Evolutionary conservation across 2,888 invertebrate species (phyloP), one percentile per base, ranked within the genome.

Genomic region (Idaea straminata): DNA sequence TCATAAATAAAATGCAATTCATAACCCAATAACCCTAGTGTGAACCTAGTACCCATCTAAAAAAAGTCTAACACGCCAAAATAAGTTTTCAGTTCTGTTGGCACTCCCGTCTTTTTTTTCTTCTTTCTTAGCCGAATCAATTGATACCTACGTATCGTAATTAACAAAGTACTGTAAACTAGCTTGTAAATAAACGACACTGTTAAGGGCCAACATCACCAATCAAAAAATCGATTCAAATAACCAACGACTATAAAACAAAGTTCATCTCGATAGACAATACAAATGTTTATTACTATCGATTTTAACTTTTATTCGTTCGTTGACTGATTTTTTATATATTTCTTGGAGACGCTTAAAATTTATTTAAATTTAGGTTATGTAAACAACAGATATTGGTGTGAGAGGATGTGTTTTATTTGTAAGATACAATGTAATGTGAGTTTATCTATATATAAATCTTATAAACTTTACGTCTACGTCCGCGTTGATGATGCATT

Each of bases 251-350:
- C 69, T 67, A 76, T 83, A 83, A 85, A 84, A 68, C 75, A 75
- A 77, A 81, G 75, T 82, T 80, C 77, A 78, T 78, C 80, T 81
- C 80, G 78, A 79, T 77, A 78, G 79, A 77, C 80, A 78, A 80
- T 80, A 75, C 74, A 79, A 78, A 69, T 76, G 76, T 83, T 81
- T 81, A 83, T 76, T 74, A 73, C 75, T 64, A 76, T 76, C 73
- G 78, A 75, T 78, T 82, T 79, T 74, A 77, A 81, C 73, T 75
- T 83, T 83, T 77, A 81, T 71, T 77, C 75, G 83, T 74, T 67
- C 77, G 71, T 78, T 79, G 80, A 81, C 80, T 81, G 68, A 47
- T 47, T 47, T 47, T 47, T 47, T 47, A 47, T 47, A 10, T 47
- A 47, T 47, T 47, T 47, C 47, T 47, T 47, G 47, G 47, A 47